Evolutionary conservation across 2,888 invertebrate species (phyloP), one percentile per base, ranked within the genome.

Genomic region (Prenolepis imparis): DNA sequence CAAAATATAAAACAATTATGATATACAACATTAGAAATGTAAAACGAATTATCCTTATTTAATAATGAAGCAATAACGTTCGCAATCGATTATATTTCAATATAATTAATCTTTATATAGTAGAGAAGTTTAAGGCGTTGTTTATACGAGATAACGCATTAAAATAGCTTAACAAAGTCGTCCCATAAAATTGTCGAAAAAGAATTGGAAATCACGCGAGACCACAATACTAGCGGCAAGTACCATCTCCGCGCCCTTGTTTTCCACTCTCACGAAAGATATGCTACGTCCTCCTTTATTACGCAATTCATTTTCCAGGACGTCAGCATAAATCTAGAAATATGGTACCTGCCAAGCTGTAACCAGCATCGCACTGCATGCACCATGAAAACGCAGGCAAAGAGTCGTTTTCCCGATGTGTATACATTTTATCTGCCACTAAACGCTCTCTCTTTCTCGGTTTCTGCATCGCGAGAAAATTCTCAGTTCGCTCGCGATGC

Each of bases 251-350:
- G 55, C 18, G 59, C 39, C n/a, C 83, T 66, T 80, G 80, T 81
- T 84, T 83, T 83, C 59, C 74, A 64, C 80, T 82, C 55, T 55
- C 67, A 48, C 82, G 57, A 80, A 41, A 77, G 52, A 59, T 75
- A 80, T 68, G 77, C 68, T 48, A 57, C 67, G 64, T 61, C 72
- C 81, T 82, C 80, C 77, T 88, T 90, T 89, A 87, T 86, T 87
- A 87, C 73, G 78, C 87, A 81, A 91, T 88, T 87, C 88, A 86
- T 89, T 89, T 84, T 66, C 86, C 78, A 70, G 48, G 80, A 82
- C 75, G 86, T 85, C 87, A 74, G 84, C 83, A 87, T 87, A 89
- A 88, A 89, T 87, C 87, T 84, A 87, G 88, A 90, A 90, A 91
- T 88, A 88, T 86, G 86, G 87, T 87, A 74, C 80, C 83, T 87